Base-by-base conservation (phyloP, 2,113 vertebrate species). In the Odontophorus gujanensis region DNA sequence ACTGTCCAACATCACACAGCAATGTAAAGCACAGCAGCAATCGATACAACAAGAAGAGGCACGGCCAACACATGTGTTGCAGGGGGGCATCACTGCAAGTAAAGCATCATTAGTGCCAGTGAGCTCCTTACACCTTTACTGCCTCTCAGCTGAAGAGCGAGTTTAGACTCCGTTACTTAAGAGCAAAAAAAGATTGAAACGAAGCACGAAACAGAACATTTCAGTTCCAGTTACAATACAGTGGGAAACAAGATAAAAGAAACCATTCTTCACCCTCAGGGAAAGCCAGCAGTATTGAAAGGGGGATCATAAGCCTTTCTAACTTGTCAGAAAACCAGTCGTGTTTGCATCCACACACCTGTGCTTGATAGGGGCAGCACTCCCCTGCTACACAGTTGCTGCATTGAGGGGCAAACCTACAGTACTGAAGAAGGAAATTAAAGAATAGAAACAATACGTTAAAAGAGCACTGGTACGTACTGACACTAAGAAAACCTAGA, bases 1-100 rank as follows among this genome's bases (percentile, higher is more conserved):
- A 2, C 48, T 89, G 69, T 50, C 61, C 25, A 21, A 3, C n/a
- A 4, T 36, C 36, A 20, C 47, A 43, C 28, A 61, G 58, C 62
- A 61, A 5, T 5, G 15, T 11, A 50, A 13, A 72, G 47, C 1
- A 0, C 30, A 11, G 28, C 30, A 6, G 25, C 17, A 7, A 12
- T 6, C 21, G 40, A n/a, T 36, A 32, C 34, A 18, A 55, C 16
- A 34, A 50, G 40, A 38, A 7, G 11, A 79, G 25, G 14, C 7
- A 14, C 30, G 65, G 24, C 90, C 76, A 30, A 12, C 21, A 79
- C 81, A 59, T 5, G 1, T 61, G 57, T 43, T 82, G 21, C 61
- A 83, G 36, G 25, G 51, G 13, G 38, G 14, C 36, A 24, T 59
- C 47, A 12, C 25, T 80, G 67, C 34, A 47, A 73, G 8, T n/a